phyloP scores from a whole-genome alignment of 2,797 vertebrate genomes.

The Sebastes cheni region DNA sequence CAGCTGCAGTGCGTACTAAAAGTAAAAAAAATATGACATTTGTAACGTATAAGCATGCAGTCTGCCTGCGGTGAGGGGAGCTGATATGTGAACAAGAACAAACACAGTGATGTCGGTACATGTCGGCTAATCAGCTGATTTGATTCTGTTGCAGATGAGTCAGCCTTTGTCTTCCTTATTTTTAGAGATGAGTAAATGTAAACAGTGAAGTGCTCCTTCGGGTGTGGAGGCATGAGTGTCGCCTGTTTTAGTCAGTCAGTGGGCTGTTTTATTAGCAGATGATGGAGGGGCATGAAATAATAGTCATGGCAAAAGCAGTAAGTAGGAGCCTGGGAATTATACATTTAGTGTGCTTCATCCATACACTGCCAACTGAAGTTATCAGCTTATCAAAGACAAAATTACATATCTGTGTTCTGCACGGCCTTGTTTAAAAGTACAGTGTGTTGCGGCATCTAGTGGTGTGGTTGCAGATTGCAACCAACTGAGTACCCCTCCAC shows the following conservation, averaged over 20 bases:
- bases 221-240: conserved; percentile 2
- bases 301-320: neutral
- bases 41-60: too few relatives aligned
- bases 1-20: too few relatives aligned
- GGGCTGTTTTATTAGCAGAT: neutral
- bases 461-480: too few relatives aligned
- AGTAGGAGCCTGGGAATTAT: neutral
- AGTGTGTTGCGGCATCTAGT: neutral
- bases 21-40: too few relatives aligned
- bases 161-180: conserved; percentile 30
- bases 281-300: neutral
- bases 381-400: neutral
- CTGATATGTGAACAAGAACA: conserved; percentile 9
- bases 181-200: conserved; percentile 41
- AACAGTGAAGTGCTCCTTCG: conserved; percentile 11
- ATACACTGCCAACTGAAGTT: neutral
- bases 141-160: conserved; percentile 47
- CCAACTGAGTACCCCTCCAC: too few relatives aligned
- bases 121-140: neutral
- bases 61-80: conserved; percentile 2
- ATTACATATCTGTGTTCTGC: neutral
- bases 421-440: neutral
- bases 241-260: neutral
- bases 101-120: neutral
- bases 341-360: neutral